Evolutionary conservation across 2,113 vertebrate species (phyloP).

Genomic region (Zosterops pallidus): DNA sequence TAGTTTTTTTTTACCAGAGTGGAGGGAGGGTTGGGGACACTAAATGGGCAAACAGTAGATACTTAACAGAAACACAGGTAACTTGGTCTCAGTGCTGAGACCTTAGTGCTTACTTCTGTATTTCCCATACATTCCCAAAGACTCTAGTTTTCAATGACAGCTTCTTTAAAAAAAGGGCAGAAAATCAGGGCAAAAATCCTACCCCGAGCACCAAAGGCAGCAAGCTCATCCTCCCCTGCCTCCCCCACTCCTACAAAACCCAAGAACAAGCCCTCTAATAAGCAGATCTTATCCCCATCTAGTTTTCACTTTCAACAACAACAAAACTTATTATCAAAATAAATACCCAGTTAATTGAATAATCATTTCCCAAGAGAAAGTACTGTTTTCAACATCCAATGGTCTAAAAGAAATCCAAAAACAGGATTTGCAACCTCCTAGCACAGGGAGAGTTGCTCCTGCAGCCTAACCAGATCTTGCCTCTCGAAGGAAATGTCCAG

Average conservation of each 20-base stretch:
- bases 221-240: not conserved
- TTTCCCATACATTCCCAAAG: not conserved
- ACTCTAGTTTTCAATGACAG: not conserved
- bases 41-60: not conserved
- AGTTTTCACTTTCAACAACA: not conserved
- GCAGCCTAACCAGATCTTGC: not conserved
- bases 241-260: not conserved
- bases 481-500: not conserved
- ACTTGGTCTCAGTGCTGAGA: not conserved
- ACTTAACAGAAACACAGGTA: not conserved
- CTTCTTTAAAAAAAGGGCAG: not conserved
- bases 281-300: not conserved
- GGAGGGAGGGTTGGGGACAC: not conserved
- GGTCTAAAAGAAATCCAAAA: not conserved
- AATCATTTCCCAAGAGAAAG: not conserved
- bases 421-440: not conserved
- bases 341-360: slow-evolving; percentile 24
- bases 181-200: not conserved
- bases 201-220: not conserved
- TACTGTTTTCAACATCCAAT: not conserved
- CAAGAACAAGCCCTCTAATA: not conserved
- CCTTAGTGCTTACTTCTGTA: not conserved
- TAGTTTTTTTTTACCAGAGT: not conserved
- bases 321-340: not conserved
- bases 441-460: not conserved